Conservation (phyloP, 2,888 invertebrate genomes). For the Empis stercorea region DNA sequence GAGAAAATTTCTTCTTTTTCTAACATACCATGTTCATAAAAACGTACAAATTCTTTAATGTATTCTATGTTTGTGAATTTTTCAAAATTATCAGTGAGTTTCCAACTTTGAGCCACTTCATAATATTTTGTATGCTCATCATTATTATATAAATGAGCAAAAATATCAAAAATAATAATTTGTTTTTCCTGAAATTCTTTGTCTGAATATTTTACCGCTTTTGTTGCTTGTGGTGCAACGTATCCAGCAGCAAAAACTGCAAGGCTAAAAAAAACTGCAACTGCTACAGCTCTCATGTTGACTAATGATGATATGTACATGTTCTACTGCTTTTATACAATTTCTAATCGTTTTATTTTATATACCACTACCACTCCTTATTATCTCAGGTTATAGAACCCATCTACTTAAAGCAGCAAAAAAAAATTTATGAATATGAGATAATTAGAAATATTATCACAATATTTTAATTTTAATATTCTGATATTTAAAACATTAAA, state of each 20-base stretch:
- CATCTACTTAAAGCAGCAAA: too few relatives aligned
- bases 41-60: slow-evolving; percentile 42
- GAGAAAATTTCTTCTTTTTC: slow-evolving; percentile 26
- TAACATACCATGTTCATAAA: slow-evolving; percentile 41
- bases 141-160: slow-evolving; percentile 48
- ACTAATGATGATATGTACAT: slow-evolving; percentile 18
- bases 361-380: too few relatives aligned
- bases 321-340: slow-evolving; percentile 2
- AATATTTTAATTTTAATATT: too few relatives aligned
- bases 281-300: slow-evolving; percentile 25
- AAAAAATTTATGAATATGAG: too few relatives aligned
- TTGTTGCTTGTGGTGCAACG: slow-evolving; percentile 13
- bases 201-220: slow-evolving; percentile 37
- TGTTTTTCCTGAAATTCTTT: slow-evolving; percentile 39
- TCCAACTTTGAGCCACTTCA: slow-evolving; percentile 18
- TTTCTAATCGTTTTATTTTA: not conserved
- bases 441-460: too few relatives aligned
- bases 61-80: slow-evolving; percentile 46
- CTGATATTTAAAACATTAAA: too few relatives aligned
- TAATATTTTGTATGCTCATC: slow-evolving; percentile 19
- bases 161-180: slow-evolving; percentile 40
- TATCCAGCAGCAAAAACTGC: slow-evolving; percentile 17
- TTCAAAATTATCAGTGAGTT: slow-evolving; percentile 41
- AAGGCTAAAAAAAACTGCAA: slow-evolving; percentile 20
- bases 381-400: too few relatives aligned